Evolutionary conservation across 2,113 vertebrate genomes (phyloP), one percentile per base, ranked within the genome.

Genomic region (Aythya baeri): DNA sequence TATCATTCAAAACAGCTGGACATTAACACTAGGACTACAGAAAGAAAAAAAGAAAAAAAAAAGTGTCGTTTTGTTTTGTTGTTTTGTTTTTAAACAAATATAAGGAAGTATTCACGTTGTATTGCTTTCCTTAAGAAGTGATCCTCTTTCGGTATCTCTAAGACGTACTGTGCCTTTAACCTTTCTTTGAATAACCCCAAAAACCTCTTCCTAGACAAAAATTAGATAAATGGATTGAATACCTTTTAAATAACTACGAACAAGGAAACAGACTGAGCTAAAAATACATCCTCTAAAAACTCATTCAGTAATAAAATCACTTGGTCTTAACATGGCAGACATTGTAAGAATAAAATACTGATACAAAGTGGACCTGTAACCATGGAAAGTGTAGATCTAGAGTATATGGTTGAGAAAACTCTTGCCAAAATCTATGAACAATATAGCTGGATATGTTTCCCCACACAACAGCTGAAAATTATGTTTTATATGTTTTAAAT

Each of bases 161-260:
- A 94, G 31, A 83, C 23, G 67, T 85, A 55, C 12, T 81, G 46
- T 41, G 21, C 36, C 80, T 91, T 95, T 93, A 79, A 92, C 66
- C 61, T 86, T 86, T 71, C 44, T 86, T 73, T 59, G n/a, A 95
- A 88, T 66, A 93, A 73, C 68, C 68, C 38, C 70, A 29, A 81
- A 88, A 93, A 31, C 16, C 32, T 80, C 70, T 68, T 87, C 41
- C 22, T 34, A 70, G 71, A 20, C 68, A 89, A 93, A 95, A 91
- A 62, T 29, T 44, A 59, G 13, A 87, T 32, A 84, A 91, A 92
- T 68, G 0, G 43, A 92, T 38, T 0, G 1, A 86, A 88, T 67
- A 68, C 27, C 32, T 94, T 86, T 59, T 82, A 82, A 91, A 86
- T 87, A 61, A 93, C 67, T 36, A 67, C 1, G 2, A 80, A 36